Percentiles rank a stretch among this genome's conserved stretches.
These are phyloP conservation scores for Steinernema carpocapsae DNA, from an alignment of 2,888 invertebrate genomes.

Conservation along the genomic window DNA sequence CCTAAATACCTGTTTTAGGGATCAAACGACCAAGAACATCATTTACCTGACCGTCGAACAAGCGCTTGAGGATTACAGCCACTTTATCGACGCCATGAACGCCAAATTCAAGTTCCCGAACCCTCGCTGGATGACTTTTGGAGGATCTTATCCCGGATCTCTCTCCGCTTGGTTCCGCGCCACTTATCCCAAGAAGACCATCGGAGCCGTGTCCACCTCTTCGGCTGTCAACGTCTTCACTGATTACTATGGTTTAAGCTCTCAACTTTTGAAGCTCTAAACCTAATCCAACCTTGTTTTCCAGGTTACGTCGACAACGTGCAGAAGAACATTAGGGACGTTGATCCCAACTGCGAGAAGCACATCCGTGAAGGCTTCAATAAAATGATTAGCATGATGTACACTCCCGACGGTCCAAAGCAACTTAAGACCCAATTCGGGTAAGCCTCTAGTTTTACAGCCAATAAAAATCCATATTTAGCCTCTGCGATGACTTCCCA, in stretches of 20 bases:
- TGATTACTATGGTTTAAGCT: conserved; percentile 38
- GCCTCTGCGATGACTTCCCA: not conserved
- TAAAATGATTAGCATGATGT: not conserved
- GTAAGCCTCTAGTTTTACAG: not conserved
- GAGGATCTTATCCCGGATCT: not conserved
- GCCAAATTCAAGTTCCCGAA: not conserved
- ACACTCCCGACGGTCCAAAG: not conserved
- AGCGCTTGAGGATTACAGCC: conserved; percentile 34
- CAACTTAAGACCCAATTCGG: not conserved
- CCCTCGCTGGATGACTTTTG: not conserved
- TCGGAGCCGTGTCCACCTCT: conserved; percentile 36
- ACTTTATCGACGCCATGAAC: conserved; percentile 37
- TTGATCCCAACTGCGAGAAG: not conserved
- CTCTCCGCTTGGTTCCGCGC: conserved; percentile 24
- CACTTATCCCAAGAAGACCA: conserved; percentile 14
- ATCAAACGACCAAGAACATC: conserved; percentile 30
- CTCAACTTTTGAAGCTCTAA: not conserved
- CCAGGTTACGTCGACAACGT: conserved; percentile 26
- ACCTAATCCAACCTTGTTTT: not conserved
- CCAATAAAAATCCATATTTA: not conserved
- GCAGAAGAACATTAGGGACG: not conserved
- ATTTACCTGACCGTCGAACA: conserved; percentile 36
- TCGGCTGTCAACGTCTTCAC: conserved; percentile 37
- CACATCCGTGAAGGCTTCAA: conserved; percentile 10
- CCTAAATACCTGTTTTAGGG: conserved; percentile 61